Evolutionary conservation across 2,888 invertebrate species (phyloP).

Genomic region (Spodoptera littoralis): DNA sequence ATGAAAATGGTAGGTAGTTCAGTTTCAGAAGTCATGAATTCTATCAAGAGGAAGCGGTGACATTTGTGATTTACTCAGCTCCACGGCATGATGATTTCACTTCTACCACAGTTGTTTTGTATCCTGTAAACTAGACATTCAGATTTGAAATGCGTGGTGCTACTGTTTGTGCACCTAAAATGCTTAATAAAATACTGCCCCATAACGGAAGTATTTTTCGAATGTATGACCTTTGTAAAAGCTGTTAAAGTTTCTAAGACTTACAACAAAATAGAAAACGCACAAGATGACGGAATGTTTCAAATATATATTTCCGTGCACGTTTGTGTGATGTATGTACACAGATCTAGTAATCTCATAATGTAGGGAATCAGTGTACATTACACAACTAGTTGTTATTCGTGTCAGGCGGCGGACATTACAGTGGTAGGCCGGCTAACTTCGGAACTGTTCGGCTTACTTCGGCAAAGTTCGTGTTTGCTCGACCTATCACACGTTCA

Average conservation of each 20-base stretch:
- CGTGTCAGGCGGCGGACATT: conserved; percentile 43
- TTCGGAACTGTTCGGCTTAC: conserved; percentile 14
- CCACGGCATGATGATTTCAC: too few species aligned
- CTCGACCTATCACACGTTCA: conserved; percentile 13
- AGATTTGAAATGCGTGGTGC: too few species aligned
- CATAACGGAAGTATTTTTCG: too few species aligned
- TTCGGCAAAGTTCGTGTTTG: conserved; percentile 11
- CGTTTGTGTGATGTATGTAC: conserved; percentile 12
- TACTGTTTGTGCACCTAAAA: too few species aligned
- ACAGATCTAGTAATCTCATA: conserved; percentile 37
- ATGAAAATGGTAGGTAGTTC: too few species aligned
- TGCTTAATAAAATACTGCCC: too few species aligned
- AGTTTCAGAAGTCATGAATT: too few species aligned
- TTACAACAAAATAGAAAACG: conserved; percentile 5
- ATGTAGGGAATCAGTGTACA: conserved; percentile 49
- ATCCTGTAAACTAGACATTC: too few species aligned
- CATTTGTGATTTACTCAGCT: too few species aligned
- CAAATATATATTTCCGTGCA: conserved; percentile 35
- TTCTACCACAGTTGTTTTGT: too few species aligned
- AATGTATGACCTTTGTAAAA: too few species aligned
- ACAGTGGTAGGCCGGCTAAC: conserved; percentile 21
- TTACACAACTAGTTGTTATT: conserved; percentile 49
- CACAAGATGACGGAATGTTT: conserved; percentile 19
- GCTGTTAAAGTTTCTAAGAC: not conserved
- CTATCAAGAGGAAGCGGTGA: too few species aligned